phyloP scores from a whole-genome alignment of 1,140 invertebrate genomes.

The Zaprionus tsacasi region DNA sequence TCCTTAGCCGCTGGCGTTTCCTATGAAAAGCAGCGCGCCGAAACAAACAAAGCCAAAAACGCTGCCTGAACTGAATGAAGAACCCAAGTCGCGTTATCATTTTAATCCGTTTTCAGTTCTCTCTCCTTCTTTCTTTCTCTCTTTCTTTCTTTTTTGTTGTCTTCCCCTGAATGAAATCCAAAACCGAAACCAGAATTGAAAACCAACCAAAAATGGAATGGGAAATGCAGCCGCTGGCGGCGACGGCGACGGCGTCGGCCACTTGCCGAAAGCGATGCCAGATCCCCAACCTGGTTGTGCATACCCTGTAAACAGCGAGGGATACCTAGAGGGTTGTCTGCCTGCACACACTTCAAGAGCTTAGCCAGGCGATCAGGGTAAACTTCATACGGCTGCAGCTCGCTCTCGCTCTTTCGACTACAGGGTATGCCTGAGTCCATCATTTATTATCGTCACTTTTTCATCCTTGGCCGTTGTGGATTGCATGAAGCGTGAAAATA shows the following conservation, averaged over 20 bases:
- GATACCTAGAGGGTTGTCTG: no score
- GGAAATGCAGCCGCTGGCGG: constrained; percentile 31
- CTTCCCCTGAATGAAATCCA: constrained; percentile 80
- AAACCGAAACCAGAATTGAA: constrained; percentile 53
- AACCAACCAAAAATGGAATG: neutral
- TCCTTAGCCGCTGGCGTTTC: constrained; percentile 10
- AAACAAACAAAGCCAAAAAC: constrained; percentile 37
- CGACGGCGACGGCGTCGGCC: constrained; percentile 17
- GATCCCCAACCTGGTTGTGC: constrained; percentile 1
- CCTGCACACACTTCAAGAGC: no score
- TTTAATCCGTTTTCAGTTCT: constrained; percentile 63
- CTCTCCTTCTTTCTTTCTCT: neutral
- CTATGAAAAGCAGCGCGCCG: constrained; percentile 30
- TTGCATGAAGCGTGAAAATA: constrained; percentile 81
- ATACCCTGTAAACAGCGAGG: constrained; percentile 1
- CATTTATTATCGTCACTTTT: no score
- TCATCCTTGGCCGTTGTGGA: constrained; percentile 9
- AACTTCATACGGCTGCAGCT: no score
- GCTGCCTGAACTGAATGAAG: constrained; percentile 33
- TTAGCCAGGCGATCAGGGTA: no score
- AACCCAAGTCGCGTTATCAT: constrained; percentile 72
- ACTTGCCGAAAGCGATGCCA: constrained; percentile 29
- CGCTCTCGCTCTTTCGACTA: neutral
- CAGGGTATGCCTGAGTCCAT: constrained; percentile 7
- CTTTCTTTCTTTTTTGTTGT: constrained; percentile 18